Evolutionary conservation across 2,113 vertebrate genomes (phyloP).

Genomic region (Orthochromis malagaraziensis): DNA sequence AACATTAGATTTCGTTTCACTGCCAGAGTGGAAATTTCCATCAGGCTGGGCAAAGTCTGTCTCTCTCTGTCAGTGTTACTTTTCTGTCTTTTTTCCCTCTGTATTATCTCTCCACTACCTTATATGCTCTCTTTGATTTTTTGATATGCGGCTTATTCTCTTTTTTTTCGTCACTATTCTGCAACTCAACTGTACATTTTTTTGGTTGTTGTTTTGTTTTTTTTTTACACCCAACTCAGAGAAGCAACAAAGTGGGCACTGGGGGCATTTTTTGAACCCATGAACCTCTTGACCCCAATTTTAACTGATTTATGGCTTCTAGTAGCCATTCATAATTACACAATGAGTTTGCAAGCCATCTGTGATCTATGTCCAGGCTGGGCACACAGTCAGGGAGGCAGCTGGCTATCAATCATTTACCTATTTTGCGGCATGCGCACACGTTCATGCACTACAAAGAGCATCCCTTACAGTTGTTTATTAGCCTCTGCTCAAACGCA

Average conservation of each 20-base stretch:
- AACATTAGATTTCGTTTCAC: not conserved
- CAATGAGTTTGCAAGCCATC: not conserved
- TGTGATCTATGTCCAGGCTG: not conserved
- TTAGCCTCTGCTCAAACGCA: not conserved
- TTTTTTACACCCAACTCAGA: not conserved
- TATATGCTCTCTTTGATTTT: not conserved
- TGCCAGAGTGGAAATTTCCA: not conserved
- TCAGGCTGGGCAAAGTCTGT: not conserved
- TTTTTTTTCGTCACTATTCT: not conserved
- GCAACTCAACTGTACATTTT: not conserved
- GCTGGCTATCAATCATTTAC: not conserved
- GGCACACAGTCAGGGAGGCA: not conserved
- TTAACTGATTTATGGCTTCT: not conserved
- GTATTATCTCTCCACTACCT: not conserved
- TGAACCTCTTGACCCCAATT: not conserved
- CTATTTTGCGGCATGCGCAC: accelerated
- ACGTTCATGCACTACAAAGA: not conserved
- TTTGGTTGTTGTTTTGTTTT: not conserved
- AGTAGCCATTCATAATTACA: not conserved
- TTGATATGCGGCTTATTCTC: not conserved
- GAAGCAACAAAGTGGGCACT: not conserved
- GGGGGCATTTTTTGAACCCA: not conserved
- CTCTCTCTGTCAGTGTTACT: not conserved
- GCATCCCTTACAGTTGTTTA: not conserved
- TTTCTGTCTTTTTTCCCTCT: not conserved